Conservation (phyloP, 2,888 invertebrate genomes). For the Drosophila neotestacea region DNA sequence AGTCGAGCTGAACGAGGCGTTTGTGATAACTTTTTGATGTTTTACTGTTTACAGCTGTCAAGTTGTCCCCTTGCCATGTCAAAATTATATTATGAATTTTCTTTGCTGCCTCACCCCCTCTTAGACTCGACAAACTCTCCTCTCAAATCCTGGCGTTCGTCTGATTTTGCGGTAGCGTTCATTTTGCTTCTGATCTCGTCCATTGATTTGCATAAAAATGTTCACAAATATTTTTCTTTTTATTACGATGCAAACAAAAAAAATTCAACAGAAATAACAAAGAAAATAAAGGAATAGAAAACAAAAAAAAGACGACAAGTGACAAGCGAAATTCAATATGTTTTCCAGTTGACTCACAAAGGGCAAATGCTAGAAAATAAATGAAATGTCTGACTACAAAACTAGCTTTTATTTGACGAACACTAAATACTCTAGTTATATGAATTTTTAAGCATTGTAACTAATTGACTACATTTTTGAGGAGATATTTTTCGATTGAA, state of each 20-base stretch:
- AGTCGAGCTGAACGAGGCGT: slow-evolving; percentile 19
- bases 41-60: slow-evolving; percentile 78
- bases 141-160: not conserved
- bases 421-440: not conserved
- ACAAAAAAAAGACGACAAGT: slow-evolving; percentile 49
- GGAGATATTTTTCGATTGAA: no score
- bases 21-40: slow-evolving; percentile 78
- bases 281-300: slow-evolving; percentile 7
- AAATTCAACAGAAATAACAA: slow-evolving; percentile 13
- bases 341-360: slow-evolving; percentile 45
- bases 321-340: slow-evolving; percentile 68
- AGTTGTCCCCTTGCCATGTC: slow-evolving; percentile 65
- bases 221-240: slow-evolving; percentile 71
- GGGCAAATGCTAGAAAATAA: slow-evolving; percentile 19
- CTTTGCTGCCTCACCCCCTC: slow-evolving; percentile 9
- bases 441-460: not conserved
- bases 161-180: slow-evolving; percentile 41
- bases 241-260: slow-evolving; percentile 41
- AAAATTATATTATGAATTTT: slow-evolving; percentile 73
- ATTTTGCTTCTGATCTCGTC: slow-evolving; percentile 23
- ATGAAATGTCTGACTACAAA: not conserved
- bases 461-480: no score
- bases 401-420: not conserved
- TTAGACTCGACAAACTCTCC: not conserved
- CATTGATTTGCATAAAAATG: slow-evolving; percentile 76